Conservation (phyloP, 53 echinoderm and acorn worm species). For the Glandiceps talaboti region DNA sequence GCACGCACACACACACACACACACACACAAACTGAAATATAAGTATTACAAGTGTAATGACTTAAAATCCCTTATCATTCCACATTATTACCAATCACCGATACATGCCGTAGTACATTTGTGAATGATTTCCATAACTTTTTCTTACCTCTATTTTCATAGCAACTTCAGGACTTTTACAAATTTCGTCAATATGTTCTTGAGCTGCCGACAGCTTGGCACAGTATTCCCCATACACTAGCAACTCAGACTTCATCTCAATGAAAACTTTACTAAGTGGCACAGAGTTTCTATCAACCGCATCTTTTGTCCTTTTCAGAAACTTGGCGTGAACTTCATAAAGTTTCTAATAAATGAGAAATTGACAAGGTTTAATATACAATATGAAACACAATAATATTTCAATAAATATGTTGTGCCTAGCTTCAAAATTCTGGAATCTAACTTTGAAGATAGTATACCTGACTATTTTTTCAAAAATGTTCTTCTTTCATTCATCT, state of each 20-base stretch:
- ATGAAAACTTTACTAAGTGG: slow-evolving; percentile 77
- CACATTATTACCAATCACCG: neutral
- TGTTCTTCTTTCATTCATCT: too few species aligned
- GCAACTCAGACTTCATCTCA: slow-evolving; percentile 58
- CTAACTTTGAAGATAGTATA: too few species aligned
- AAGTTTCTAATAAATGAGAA: too few species aligned
- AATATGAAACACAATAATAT: too few species aligned
- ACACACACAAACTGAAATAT: too few species aligned
- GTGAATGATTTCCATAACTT: neutral
- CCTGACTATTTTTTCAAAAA: too few species aligned
- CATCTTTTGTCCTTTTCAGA: slow-evolving; percentile 15
- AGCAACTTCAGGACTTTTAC: slow-evolving; percentile 4
- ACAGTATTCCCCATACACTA: slow-evolving; percentile 81
- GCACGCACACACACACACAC: too few species aligned
- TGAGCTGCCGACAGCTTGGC: slow-evolving; percentile 66
- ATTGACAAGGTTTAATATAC: too few species aligned
- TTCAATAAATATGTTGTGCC: too few species aligned
- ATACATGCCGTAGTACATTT: neutral
- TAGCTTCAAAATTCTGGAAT: too few species aligned
- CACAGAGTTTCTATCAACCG: slow-evolving; percentile 3
- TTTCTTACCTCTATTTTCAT: slow-evolving; percentile 12
- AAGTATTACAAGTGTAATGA: neutral
- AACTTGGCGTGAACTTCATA: slow-evolving; percentile 29
- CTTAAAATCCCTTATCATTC: neutral
- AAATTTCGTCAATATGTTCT: slow-evolving; percentile 65